These are phyloP conservation scores for Oxyura jamaicensis DNA, from an alignment of 2,113 vertebrate species.

Conservation along the genomic window DNA sequence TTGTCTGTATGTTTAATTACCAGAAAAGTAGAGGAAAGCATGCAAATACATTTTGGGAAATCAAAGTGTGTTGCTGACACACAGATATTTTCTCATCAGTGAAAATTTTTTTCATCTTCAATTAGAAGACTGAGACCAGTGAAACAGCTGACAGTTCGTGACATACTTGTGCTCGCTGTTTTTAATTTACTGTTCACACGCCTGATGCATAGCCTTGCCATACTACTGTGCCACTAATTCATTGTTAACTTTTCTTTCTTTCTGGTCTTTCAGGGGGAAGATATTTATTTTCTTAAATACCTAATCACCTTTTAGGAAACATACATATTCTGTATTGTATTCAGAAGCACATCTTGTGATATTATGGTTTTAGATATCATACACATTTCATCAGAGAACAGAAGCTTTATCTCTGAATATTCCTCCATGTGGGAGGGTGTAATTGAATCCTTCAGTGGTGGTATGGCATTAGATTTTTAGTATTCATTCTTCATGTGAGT, in stretches of 20 bases:
- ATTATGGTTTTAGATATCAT: slow-evolving; percentile 12
- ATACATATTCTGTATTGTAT: not conserved
- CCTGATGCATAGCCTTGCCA: not conserved
- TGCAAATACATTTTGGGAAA: not conserved
- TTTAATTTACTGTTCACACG: not conserved
- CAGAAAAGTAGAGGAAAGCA: not conserved
- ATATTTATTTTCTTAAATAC: slow-evolving; percentile 29
- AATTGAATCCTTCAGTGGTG: slow-evolving; percentile 23
- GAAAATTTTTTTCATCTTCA: not conserved
- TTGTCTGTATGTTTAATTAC: not conserved
- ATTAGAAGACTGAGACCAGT: not conserved
- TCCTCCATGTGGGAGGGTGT: not conserved
- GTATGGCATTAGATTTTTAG: not conserved
- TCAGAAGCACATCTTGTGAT: slow-evolving; percentile 17
- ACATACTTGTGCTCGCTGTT: not conserved
- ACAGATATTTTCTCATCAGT: not conserved
- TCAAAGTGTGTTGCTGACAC: not conserved
- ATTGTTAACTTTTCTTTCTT: not conserved
- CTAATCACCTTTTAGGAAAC: slow-evolving; percentile 18
- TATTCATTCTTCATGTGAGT: not conserved
- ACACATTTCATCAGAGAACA: slow-evolving; percentile 27
- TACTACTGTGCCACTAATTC: not conserved
- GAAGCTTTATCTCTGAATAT: slow-evolving; percentile 23
- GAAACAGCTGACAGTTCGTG: not conserved
- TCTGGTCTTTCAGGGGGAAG: slow-evolving; percentile 25